Base-by-base conservation (phyloP, 2,113 vertebrate genomes). In the Brachypteracias leptosomus region DNA sequence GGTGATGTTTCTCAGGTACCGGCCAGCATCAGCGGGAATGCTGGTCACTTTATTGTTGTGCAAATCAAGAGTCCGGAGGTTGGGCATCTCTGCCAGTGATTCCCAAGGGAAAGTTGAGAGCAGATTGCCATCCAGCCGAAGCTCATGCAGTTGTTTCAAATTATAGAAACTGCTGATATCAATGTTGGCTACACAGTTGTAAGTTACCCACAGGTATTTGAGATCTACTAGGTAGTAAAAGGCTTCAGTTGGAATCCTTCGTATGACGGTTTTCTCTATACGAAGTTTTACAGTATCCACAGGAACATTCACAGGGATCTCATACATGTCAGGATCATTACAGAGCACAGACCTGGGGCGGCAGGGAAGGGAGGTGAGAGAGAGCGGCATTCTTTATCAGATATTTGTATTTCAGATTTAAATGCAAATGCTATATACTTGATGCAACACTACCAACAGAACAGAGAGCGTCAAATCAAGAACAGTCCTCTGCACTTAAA, bases 211-310 rank as follows among this genome's bases (percentile, higher is more conserved):
- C 79, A 99, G 98, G 95, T 98, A 99, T 36, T 97, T 98, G 29
- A 99, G 98, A 44, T 99, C 99, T 38, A 97, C 97, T 89, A 99
- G 97, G 97, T 99, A 99, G 95, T 99, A 99, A 97, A 99, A 99
- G 75, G 99, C 99, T 97, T 99, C 99, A 0, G 98, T 98, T 0
- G 99, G 98, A 63, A 99, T 97, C 42, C 96, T 97, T 26, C 98
- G 98, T 55, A 99, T 96, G 10, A 97, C 98, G 0, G 99, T 99
- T 97, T 99, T 99, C 98, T 99, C 99, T 87, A 99, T 97, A 3
- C 99, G 98, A 47, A 99, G 99, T 91, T 99, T 99, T 55, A 98
- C 93, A 0, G 99, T 99, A 78, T 99, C 99, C 97, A 99, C 97
- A 0, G 99, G 99, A 77, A 99, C 96, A 47, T 99, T 99, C 20